A percentile compares a stretch with the other conserved stretches of the same genome.
Conservation (phyloP, 92 coral and sea anemone species). For the Porites evermanni region DNA sequence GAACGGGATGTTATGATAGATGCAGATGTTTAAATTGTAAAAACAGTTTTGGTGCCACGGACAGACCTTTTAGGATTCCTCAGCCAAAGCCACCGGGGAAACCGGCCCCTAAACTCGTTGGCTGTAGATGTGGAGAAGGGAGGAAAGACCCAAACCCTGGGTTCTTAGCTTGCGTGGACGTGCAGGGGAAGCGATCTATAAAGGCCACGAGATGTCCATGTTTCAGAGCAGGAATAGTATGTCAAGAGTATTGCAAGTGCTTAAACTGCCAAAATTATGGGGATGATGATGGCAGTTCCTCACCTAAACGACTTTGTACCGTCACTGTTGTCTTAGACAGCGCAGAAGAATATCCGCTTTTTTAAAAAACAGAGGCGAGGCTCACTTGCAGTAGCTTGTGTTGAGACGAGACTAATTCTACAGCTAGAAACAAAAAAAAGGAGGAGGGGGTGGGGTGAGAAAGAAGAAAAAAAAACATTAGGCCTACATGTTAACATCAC, state of each 20-base stretch:
- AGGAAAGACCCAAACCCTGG: background rate
- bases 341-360: background rate
- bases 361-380: too few relatives aligned
- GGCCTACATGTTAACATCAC: too few relatives aligned
- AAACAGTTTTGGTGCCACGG: slow-evolving; percentile 33
- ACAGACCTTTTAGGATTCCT: slow-evolving; percentile 11
- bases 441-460: too few relatives aligned
- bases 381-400: too few relatives aligned
- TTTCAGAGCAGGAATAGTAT: background rate
- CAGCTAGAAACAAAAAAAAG: too few relatives aligned
- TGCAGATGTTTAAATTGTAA: slow-evolving; percentile 56
- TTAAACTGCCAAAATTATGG: background rate
- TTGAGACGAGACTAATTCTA: too few relatives aligned
- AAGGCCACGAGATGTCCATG: slow-evolving; percentile 8
- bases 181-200: background rate
- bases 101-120: background rate
- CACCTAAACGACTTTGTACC: background rate
- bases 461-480: too few relatives aligned
- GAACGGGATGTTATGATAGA: slow-evolving; percentile 25
- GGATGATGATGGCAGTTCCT: background rate
- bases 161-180: slow-evolving; percentile 8
- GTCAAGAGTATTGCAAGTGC: slow-evolving; percentile 18
- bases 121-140: slow-evolving; percentile 24
- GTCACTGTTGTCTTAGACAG: background rate
- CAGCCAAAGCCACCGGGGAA: background rate